A percentile compares a stretch with the other conserved stretches of the same genome.
phyloP scores from a whole-genome alignment of 2,888 invertebrate species.

The Seladonia tumulorum region DNA sequence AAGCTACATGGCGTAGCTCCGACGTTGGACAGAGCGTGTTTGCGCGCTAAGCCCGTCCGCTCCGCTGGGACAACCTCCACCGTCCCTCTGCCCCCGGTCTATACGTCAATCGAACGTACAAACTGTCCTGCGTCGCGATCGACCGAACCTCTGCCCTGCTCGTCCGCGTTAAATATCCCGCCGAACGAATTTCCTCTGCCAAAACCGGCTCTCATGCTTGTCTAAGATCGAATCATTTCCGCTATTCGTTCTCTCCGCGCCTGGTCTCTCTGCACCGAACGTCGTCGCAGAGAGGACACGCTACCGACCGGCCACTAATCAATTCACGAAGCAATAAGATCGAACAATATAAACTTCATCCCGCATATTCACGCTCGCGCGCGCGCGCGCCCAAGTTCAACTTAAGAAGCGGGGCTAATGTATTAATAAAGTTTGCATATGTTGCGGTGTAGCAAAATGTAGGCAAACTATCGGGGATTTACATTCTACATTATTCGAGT shows the following conservation, averaged over 20 bases:
- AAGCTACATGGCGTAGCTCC: slow-evolving; percentile 69
- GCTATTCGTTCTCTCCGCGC: background rate
- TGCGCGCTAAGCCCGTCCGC: slow-evolving; percentile 70
- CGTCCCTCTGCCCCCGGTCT: slow-evolving; percentile 29
- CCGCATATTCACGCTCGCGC: background rate
- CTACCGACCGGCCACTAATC: background rate
- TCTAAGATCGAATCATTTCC: background rate
- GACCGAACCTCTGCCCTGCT: background rate
- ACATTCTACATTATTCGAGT: background rate
- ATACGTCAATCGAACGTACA: slow-evolving; percentile 59
- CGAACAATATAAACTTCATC: background rate
- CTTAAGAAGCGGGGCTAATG: background rate
- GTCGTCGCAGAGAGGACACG: background rate
- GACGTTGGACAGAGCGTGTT: slow-evolving; percentile 69
- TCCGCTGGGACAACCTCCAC: slow-evolving; percentile 67
- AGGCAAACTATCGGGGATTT: background rate
- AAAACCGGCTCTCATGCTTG: background rate
- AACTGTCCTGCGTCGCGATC: slow-evolving; percentile 28
- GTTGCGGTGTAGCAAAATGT: background rate
- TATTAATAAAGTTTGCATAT: background rate
- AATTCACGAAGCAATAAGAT: background rate
- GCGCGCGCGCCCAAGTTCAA: background rate
- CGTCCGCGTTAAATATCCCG: slow-evolving; percentile 4
- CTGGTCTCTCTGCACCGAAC: background rate
- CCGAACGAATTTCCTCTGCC: background rate